Conservation (phyloP, 2,113 vertebrate species). For the Cranoglanis bouderius region DNA sequence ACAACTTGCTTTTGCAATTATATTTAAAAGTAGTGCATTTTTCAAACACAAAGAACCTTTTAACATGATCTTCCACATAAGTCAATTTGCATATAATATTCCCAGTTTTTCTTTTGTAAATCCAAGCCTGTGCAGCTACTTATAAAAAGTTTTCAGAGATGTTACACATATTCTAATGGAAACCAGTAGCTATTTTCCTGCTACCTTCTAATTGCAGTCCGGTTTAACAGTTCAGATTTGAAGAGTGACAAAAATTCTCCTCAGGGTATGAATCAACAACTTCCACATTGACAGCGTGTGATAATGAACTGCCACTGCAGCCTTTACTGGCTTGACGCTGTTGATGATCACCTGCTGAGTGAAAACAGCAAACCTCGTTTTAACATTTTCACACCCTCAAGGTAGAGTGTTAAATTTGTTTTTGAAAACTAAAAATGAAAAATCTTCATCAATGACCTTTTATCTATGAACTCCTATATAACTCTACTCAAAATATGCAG, state of each 20-base stretch:
- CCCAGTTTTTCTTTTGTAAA: not conserved
- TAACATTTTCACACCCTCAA: not conserved
- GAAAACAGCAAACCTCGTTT: conserved; percentile 3
- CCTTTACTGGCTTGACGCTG: conserved; percentile 16
- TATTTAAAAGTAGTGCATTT: no score
- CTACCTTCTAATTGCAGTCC: not conserved
- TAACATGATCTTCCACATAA: not conserved
- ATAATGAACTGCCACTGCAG: conserved; percentile 29
- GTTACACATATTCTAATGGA: not conserved
- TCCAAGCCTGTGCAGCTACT: not conserved
- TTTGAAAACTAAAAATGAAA: not conserved
- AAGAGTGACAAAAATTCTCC: conserved; percentile 26
- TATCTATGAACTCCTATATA: not conserved
- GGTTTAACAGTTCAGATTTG: not conserved
- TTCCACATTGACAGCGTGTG: conserved; percentile 4
- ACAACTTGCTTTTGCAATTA: not conserved
- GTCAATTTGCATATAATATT: not conserved
- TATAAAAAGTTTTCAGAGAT: not conserved
- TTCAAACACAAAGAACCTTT: no score
- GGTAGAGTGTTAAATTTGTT: not conserved
- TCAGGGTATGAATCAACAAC: conserved; percentile 7
- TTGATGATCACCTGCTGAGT: conserved; percentile 1
- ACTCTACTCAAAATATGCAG: not conserved
- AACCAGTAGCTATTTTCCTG: not conserved
- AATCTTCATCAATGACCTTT: not conserved